phyloP scores from a whole-genome alignment of 2,113 vertebrate species.

The Leucopsar rothschildi region DNA sequence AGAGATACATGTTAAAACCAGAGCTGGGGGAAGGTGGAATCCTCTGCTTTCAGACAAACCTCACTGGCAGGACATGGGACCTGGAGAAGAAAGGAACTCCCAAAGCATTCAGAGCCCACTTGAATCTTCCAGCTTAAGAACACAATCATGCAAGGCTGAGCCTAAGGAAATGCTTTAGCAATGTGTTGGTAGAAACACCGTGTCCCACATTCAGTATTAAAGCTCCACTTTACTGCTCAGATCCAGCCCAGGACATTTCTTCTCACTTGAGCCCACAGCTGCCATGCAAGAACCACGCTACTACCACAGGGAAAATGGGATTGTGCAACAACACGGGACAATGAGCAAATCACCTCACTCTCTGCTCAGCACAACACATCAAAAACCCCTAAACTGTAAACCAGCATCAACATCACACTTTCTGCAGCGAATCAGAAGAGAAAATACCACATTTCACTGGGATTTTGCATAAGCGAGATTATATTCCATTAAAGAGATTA shows the following conservation, averaged over 20 bases:
- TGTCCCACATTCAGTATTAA: not conserved
- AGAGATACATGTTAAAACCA: not conserved
- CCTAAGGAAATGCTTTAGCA: not conserved
- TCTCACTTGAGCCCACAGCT: not conserved
- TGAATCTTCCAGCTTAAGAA: not conserved
- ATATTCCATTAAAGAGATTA: not conserved
- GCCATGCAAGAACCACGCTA: not conserved
- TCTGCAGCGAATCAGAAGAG: not conserved
- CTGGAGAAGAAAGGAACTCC: not conserved
- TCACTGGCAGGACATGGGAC: not conserved
- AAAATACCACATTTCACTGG: not conserved
- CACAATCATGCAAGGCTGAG: not conserved
- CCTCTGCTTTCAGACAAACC: not conserved
- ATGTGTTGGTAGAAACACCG: not conserved
- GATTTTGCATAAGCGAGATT: not conserved
- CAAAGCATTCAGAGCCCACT: not conserved
- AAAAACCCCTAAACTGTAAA: not conserved
- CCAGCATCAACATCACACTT: not conserved
- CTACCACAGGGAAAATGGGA: not conserved
- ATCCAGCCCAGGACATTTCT: not conserved
- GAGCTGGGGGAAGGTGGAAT: not conserved
- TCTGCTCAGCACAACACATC: not conserved
- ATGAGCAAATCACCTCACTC: not conserved
- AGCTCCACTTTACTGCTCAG: not conserved
- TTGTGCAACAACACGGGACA: accelerated